Percentiles rank a stretch among this genome's conserved stretches.
Evolutionary conservation across 1,140 invertebrate genomes (phyloP).

Genomic region (Drosophila seguyi): DNA sequence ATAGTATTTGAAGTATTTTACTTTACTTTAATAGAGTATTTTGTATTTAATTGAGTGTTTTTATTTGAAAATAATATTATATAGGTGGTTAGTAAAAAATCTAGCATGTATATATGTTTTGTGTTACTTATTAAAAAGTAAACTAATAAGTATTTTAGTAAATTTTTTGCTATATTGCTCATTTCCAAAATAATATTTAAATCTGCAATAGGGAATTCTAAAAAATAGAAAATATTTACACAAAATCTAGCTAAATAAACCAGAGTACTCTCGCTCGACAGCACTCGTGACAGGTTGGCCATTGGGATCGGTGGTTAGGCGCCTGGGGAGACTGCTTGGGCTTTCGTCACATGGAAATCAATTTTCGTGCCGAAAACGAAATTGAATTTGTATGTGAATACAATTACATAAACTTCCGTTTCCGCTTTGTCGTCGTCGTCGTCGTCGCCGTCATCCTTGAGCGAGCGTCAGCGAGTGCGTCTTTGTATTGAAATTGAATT

Average conservation of each 20-base stretch:
- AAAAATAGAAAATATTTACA: no score
- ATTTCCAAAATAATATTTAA: no score
- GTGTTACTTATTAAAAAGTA: no score
- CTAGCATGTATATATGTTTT: no score
- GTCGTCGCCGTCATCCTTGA: constrained; percentile 15
- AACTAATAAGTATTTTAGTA: no score
- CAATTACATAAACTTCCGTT: constrained; percentile 82
- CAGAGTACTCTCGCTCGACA: not conserved
- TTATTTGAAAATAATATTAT: no score
- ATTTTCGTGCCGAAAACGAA: constrained; percentile 75
- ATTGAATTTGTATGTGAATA: constrained; percentile 83
- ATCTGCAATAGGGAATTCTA: no score
- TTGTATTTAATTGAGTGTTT: no score
- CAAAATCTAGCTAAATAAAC: constrained; percentile 2
- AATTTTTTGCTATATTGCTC: no score
- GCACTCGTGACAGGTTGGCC: constrained; percentile 17
- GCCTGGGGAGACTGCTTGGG: constrained; percentile 23
- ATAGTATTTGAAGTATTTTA: no score
- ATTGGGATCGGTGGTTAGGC: constrained; percentile 6
- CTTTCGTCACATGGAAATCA: constrained; percentile 71
- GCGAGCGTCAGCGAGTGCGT: constrained; percentile 44
- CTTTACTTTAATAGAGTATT: no score
- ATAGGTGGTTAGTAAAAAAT: no score
- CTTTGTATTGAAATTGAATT: constrained; percentile 83
- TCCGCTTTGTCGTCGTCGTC: constrained; percentile 52